Evolutionary conservation across 2,888 invertebrate species (phyloP), one percentile per base, ranked within the genome.

Genomic region (Clostera curtula): DNA sequence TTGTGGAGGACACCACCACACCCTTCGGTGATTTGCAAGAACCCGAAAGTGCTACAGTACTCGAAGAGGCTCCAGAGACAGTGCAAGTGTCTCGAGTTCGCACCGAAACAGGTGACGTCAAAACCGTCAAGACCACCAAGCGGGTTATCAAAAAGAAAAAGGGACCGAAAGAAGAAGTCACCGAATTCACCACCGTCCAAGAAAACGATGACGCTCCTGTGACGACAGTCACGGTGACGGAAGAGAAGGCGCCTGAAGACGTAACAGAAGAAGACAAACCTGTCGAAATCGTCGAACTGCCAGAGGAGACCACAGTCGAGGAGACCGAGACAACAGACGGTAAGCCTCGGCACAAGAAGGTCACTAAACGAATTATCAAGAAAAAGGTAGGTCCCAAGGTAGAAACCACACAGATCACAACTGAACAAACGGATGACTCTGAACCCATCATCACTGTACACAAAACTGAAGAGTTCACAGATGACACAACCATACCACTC

Each of bases 401-500:
- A 48, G 49, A 20, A 59, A 59, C 37, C 47, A 59, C 36, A 47
- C 30, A 37, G 53, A 41, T 4, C 18, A 34, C 27, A 3, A 38
- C 34, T n/a, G 38, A 56, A 27, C 66, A 70, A 35, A 63, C 64
- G 33, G 59, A 69, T 5, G 39, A 48, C 18, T 34, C 56, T 29
- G 40, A 25, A 34, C 40, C 43, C n/a, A 41, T 43, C 53, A 55
- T 68, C 31, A 39, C 70, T 2, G 64, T 76, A 40, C 49, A 65
- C 23, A 58, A 63, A 16, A 44, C 66, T 41, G 68, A 67, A 27
- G 41, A 64, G 36, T 40, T 64, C 31, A 38, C 46, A 49, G 42
- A 52, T 12, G 49, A 36, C 19, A 27, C 24, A 2, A 2, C 42
- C 34, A 19, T 19, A 21, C 26, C 36, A 4, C 19, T 40, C 28